Evolutionary conservation across 2,888 invertebrate genomes (phyloP), one percentile per base, ranked within the genome.

Genomic region (Diadromus collaris): DNA sequence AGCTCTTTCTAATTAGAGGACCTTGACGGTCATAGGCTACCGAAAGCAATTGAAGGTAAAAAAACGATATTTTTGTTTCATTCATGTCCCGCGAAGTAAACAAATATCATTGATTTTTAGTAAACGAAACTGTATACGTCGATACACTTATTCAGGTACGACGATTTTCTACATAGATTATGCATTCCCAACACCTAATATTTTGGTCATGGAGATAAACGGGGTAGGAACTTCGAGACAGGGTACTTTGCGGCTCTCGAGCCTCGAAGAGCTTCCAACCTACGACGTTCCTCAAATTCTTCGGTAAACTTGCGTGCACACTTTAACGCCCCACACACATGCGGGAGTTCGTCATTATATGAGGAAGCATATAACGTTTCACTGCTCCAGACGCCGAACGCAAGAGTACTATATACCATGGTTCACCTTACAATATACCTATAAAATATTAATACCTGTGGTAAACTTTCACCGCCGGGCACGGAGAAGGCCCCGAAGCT

Each of bases 381-480:
- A 54, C 34, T 32, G 29, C 19, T 38, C 54, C 24, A 63, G 63
- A 56, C 54, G 56, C 68, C 54, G 69, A 51, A 32, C 48, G 38
- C 41, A 27, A 44, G 34, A 19, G 46, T n/a, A 9, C 13, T 44
- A 56, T 27, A 54, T 48, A 32, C 29, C 27, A 56, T 41, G 65
- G 32, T 65, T 16, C 46, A 10, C 21, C 27, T 41, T 58, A 58
- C 65, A 46, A 69, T 54, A 60, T 56, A 51, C 61, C 34, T 63
- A 56, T 69, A 69, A 69, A 75, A 75, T 69, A 75, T 75, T 75
- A 75, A 75, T 75, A 75, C 68, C 75, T 69, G 75, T 69, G 69
- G 69, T 54, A 63, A 75, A 75, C 69, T 75, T 75, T 63, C 58
- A 63, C 63, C 46, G 68, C 21, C 54, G n/a, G 29, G 21, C 24